Evolutionary conservation across 2,113 vertebrate genomes (phyloP).

Genomic region (Rhabdomys dilectus): DNA sequence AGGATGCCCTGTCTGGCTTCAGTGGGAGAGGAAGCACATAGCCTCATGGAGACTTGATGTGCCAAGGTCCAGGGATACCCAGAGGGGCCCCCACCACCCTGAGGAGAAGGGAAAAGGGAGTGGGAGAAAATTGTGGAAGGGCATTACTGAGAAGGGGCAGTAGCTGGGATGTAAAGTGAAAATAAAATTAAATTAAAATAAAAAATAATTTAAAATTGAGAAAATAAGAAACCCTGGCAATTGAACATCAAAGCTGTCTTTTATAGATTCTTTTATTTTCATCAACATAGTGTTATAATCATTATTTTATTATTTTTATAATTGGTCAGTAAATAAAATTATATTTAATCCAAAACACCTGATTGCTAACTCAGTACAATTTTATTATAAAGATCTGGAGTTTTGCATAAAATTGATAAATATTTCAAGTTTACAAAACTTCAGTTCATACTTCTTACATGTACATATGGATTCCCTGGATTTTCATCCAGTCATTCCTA

Average conservation of each 20-base stretch:
- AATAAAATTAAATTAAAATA: too few relatives aligned
- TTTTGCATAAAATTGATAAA: neutral
- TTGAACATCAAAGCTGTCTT: neutral
- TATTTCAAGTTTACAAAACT: neutral
- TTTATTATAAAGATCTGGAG: neutral
- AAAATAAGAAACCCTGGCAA: neutral
- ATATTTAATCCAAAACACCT: neutral
- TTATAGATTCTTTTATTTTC: neutral
- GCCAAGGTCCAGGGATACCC: too few relatives aligned
- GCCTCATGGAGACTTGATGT: too few relatives aligned
- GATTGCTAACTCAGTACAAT: neutral
- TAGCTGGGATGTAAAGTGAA: too few relatives aligned
- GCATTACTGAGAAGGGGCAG: too few relatives aligned
- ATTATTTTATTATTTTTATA: neutral
- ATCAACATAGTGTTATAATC: neutral
- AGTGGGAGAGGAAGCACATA: too few relatives aligned
- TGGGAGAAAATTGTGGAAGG: too few relatives aligned
- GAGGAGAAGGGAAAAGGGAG: too few relatives aligned
- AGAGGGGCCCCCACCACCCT: too few relatives aligned
- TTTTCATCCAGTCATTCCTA: neutral
- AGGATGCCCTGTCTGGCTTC: too few relatives aligned
- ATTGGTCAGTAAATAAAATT: neutral
- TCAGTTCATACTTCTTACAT: neutral
- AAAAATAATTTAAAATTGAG: neutral
- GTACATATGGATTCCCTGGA: neutral